Conservation (phyloP, 1,140 invertebrate genomes). For the Drosophila eugracilis region DNA sequence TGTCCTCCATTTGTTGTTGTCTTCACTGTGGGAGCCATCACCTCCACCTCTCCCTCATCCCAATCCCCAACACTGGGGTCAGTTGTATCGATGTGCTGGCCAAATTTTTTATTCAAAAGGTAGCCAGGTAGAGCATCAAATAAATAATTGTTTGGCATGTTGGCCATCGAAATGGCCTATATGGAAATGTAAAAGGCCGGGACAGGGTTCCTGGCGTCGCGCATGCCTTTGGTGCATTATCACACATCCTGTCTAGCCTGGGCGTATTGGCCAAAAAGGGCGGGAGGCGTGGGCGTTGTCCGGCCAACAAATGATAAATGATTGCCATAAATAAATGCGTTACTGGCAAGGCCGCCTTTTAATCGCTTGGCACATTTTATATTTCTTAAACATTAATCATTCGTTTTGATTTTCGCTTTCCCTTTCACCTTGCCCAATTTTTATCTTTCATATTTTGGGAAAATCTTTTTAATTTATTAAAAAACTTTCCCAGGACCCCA, state of each 20-base stretch:
- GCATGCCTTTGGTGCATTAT: conserved; percentile 60
- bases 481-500: conserved; percentile 47
- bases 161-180: conserved; percentile 28
- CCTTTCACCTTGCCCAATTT: conserved; percentile 24
- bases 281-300: conserved; percentile 17
- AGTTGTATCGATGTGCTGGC: conserved; percentile 30
- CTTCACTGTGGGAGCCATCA: conserved; percentile 4
- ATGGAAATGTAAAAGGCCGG: conserved; percentile 31
- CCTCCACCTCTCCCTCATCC: no score
- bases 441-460: conserved; percentile 15
- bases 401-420: conserved; percentile 58
- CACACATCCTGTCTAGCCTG: conserved; percentile 63
- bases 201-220: conserved; percentile 16
- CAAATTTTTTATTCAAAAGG: conserved; percentile 63
- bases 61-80: conserved; percentile 14
- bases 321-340: conserved; percentile 72
- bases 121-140: conserved; percentile 48
- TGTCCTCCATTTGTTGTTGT: conserved; percentile 11
- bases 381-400: conserved; percentile 75
- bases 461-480: conserved; percentile 65
- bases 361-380: conserved; percentile 75
- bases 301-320: conserved; percentile 67
- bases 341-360: conserved; percentile 65
- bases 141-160: conserved; percentile 66
- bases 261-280: neutral